Base-by-base conservation (phyloP, 2,113 vertebrate genomes). In the Sardina pilchardus region DNA sequence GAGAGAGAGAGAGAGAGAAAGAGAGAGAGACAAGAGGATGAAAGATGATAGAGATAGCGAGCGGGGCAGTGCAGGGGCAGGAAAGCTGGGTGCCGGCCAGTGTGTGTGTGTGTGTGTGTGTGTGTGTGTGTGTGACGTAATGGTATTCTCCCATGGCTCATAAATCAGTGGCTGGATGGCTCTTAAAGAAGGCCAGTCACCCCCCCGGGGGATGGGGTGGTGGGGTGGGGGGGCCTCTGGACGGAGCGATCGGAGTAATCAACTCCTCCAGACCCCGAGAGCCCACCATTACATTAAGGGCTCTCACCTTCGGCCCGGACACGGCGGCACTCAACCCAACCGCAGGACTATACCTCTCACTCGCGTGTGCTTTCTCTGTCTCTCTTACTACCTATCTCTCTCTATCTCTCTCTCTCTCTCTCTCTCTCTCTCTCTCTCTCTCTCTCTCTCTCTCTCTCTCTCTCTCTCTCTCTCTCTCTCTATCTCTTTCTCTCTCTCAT, bases 161-260 rank as follows among this genome's bases (percentile, higher is more conserved):
- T 78, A 78, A 78, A 78, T 34, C 71, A 78, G 26, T 59, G 53
- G 34, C 30, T 78, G 71, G 71, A 78, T 78, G 71, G 71, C 71
- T 36, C 71, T 78, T 78, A 78, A 78, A 78, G 71, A 78, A 78
- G 71, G 71, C 34, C 71, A 36, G 30, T 78, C 71, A 39, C 16
- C 53, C 53, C n/a, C 17, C n/a, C n/a, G n/a, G n/a, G n/a, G n/a
- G n/a, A n/a, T n/a, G n/a, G n/a, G n/a, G n/a, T 0, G 43, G 1
- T 8, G 26, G 43, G 19, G 56, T 45, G 39, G 6, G 53, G 21
- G 21, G 45, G 63, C 56, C 56, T 59, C 56, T 59, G 24, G 3
- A 26, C 30, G n/a, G 26, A 30, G 63, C n/a, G 26, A 56, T 81
- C 26, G 43, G 5, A 63, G 59, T 6, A 71, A 81, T 67, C 50